These are phyloP conservation scores for Atta cephalotes DNA, from an alignment of 1,140 invertebrate genomes.

Conservation along the genomic window DNA sequence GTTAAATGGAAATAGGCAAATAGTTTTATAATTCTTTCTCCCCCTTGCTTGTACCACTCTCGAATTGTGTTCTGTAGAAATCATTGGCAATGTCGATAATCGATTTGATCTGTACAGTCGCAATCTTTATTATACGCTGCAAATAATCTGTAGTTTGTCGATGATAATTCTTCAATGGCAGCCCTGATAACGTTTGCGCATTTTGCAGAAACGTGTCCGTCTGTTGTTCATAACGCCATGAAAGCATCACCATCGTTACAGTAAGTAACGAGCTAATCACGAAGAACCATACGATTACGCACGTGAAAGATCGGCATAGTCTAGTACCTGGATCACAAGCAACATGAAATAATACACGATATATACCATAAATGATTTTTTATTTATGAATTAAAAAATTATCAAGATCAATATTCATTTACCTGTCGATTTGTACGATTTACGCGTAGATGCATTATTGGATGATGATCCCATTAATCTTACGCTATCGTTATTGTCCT, in stretches of 20 bases:
- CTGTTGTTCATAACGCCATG: slow-evolving; percentile 70
- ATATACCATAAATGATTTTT: neutral
- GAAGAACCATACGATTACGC: slow-evolving; percentile 65
- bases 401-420: neutral
- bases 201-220: slow-evolving; percentile 73
- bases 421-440: slow-evolving; percentile 47
- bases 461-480: neutral
- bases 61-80: slow-evolving; percentile 70
- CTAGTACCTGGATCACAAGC: neutral
- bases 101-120: slow-evolving; percentile 61
- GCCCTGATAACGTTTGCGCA: slow-evolving; percentile 73
- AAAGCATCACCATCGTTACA: slow-evolving; percentile 69
- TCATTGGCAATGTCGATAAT: slow-evolving; percentile 63
- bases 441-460: neutral
- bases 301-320: slow-evolving; percentile 58
- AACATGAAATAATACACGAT: neutral
- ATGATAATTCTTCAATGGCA: slow-evolving; percentile 78
- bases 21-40: slow-evolving; percentile 1
- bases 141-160: slow-evolving; percentile 65
- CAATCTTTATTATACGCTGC: slow-evolving; percentile 55
- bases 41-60: neutral
- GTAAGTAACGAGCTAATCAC: slow-evolving; percentile 66
- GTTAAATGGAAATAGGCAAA: neutral
- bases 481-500: neutral
- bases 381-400: neutral